Base-by-base conservation (phyloP, 2,113 vertebrate species). In the Mungos mungo region DNA sequence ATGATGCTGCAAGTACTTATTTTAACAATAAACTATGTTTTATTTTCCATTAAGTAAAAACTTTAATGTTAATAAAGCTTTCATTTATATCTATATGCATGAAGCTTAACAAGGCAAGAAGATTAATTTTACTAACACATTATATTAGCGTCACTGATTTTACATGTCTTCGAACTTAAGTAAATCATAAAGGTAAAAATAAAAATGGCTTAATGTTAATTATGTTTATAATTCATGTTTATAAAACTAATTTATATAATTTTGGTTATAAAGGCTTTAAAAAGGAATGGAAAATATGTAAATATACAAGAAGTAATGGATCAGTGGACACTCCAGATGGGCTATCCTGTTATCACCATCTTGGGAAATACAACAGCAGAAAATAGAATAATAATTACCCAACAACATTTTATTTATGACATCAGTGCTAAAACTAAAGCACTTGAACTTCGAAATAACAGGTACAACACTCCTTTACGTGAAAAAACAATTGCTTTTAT, bases 291-390 rank as follows among this genome's bases (percentile, higher is more conserved):
- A 95, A 99, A 99, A 98, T 99, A 99, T 98, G 99, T 99, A 94
- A 99, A 99, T 98, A 99, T 99, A 60, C 99, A 99, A 69, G 99
- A 99, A 97, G 99, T 99, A 95, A 99, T 99, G 99, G 99, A 99
- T 98, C 99, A 99, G 81, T 99, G 99, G 99, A 99, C 99, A 25
- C 99, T 99, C 25, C 99, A 99, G 97, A 99, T 99, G 99, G 99
- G 99, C 41, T 99, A 99, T 97, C 99, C 99, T 18, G 99, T 99
- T 77, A 98, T 99, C 88, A 99, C 99, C 97, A 99, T 99, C 98
- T 98, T 99, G 98, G 99, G 99, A 99, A 99, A 99, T 98, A 99
- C 99, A 98, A 99, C 98, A 92, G 98, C 99, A 38, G 99, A 99
- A 96, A 97, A 98, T 95, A 98, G 98, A 96, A 98, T 99, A 98